These are phyloP conservation scores for Ia io DNA, from an alignment of 2,113 vertebrate species.

Conservation along the genomic window DNA sequence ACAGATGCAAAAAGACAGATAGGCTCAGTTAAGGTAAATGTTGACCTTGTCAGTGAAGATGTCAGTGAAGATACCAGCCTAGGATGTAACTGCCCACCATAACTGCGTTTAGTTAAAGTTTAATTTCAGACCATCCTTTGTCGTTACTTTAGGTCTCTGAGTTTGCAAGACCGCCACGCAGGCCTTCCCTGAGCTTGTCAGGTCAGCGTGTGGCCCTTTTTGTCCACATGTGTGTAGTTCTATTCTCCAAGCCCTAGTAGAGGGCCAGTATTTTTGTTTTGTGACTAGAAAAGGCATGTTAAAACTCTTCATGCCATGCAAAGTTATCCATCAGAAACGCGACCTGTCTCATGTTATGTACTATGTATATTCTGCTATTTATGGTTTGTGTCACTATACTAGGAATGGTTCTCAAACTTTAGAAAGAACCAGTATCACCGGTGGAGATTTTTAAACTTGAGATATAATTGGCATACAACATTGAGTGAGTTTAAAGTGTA, in stretches of 20 bases:
- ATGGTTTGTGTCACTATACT: not conserved
- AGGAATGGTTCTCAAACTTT: conserved; percentile 2
- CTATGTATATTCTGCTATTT: not conserved
- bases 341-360: not conserved
- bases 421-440: not conserved
- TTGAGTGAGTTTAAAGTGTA: not conserved
- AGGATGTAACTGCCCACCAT: no score
- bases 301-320: not conserved
- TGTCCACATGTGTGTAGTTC: not conserved
- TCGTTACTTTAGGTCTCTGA: no score
- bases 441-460: not conserved
- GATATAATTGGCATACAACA: not conserved
- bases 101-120: no score
- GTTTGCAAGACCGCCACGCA: no score
- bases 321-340: not conserved
- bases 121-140: no score
- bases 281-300: not conserved
- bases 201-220: no score
- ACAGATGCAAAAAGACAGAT: no score
- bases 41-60: no score
- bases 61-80: no score
- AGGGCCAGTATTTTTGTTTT: not conserved
- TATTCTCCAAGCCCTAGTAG: not conserved
- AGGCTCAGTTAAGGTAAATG: no score
- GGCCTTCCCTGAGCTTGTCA: no score